Base-by-base conservation (phyloP, 2,888 invertebrate species). In the Polydrusus cervinus region DNA sequence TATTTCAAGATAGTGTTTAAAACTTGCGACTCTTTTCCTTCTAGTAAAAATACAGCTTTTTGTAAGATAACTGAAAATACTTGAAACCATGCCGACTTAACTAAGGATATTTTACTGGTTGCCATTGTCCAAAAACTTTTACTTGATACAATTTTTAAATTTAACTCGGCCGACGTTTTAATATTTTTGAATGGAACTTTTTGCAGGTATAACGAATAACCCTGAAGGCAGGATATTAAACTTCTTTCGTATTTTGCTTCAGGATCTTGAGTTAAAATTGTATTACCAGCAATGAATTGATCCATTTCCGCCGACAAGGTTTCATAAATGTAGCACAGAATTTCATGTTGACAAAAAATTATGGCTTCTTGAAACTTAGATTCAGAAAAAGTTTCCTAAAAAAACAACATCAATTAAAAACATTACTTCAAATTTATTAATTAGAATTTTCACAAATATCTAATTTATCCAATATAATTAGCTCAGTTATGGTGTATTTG, bases 341-440 rank as follows among this genome's bases (percentile, higher is more conserved):
- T 93, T 87, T 97, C 97, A 51, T 89, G 89, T 84, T 95, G 94
- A 85, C 96, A 97, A 88, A 94, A 95, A 6, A 92, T 86, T 64
- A 97, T 90, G 10, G 94, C 97, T 83, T 95, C 95, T 1, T 91
- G 89, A 64, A 94, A 88, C 87, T 97, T 97, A 61, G 89, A 90
- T 8, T 91, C 89, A 0, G 96, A 93, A 86, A 98, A 98, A 0
- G 95, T 94, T 74, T 89, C 90, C 92, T 93, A 86, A 68, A 83
- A 80, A 55, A 40, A 34, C 60, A 57, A 16, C 51, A n/a, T 25
- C 43, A 62, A 20, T 47, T 45, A 5, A 9, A 62, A 62, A 55
- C 14, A 25, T n/a, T 14, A 30, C 20, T 11, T 55, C 9, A 3
- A 64, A 11, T 40, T 13, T 13, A n/a, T 1, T 66, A 57, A 43